Evolutionary conservation across 2,113 vertebrate species (phyloP).

Genomic region (Actenoides lindsayi): DNA sequence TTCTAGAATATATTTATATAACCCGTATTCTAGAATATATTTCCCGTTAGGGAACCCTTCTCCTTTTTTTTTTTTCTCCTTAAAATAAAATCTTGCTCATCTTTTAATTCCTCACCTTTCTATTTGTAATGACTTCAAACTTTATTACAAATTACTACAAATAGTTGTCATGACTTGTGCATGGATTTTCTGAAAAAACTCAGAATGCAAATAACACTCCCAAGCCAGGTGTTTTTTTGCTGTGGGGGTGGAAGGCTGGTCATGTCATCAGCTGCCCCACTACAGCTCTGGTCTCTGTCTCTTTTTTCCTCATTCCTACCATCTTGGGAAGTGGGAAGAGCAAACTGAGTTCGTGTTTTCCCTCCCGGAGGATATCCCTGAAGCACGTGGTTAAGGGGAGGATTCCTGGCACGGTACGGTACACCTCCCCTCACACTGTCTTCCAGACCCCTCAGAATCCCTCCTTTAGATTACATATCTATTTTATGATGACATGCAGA

Average conservation of each 20-base stretch:
- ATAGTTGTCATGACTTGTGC: neutral
- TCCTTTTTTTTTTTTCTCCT: neutral
- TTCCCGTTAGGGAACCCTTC: neutral
- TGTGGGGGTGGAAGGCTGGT: neutral
- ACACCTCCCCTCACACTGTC: neutral
- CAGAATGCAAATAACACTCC: neutral
- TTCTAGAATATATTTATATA: neutral
- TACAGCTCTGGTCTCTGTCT: neutral
- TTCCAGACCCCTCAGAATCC: neutral
- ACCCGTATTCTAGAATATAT: neutral
- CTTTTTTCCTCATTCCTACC: neutral
- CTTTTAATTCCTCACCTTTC: neutral
- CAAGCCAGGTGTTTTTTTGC: neutral
- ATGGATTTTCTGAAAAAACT: neutral
- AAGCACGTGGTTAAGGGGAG: neutral
- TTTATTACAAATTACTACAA: neutral
- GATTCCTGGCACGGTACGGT: neutral
- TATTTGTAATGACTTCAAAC: neutral
- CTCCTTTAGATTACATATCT: neutral
- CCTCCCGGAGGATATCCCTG: neutral
- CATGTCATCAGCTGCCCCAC: neutral
- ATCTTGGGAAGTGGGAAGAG: neutral
- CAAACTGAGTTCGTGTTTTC: neutral
- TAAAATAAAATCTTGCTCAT: neutral
- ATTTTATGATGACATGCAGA: accelerated